phyloP scores from a whole-genome alignment of 2,113 vertebrate species.

The Lophius piscatorius region DNA sequence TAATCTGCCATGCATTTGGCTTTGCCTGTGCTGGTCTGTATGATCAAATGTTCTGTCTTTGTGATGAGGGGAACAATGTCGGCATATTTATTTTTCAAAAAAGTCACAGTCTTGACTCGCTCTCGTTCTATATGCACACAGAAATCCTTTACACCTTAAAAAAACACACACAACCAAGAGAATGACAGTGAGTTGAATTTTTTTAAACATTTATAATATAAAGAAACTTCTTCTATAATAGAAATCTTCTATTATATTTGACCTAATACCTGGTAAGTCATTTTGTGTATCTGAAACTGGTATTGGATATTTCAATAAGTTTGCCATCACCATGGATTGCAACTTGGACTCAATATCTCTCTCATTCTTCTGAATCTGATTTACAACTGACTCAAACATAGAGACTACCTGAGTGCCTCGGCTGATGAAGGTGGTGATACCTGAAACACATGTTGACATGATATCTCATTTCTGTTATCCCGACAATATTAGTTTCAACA shows the following conservation, averaged over 20 bases:
- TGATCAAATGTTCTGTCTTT: constrained; percentile 85
- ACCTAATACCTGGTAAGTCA: constrained; percentile 87
- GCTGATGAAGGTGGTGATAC: constrained; percentile 84
- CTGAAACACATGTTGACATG: constrained; percentile 66
- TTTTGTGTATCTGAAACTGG: constrained; percentile 63
- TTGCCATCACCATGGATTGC: constrained; percentile 79
- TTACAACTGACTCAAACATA: constrained; percentile 88
- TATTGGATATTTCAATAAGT: constrained; percentile 86
- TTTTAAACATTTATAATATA: too few species aligned
- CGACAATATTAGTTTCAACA: not conserved
- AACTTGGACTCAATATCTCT: constrained; percentile 84
- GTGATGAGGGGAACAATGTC: constrained; percentile 85
- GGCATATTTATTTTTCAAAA: constrained; percentile 83
- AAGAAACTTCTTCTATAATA: too few species aligned
- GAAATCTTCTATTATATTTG: constrained; percentile 2
- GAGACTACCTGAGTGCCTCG: constrained; percentile 78
- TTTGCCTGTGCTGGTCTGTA: constrained; percentile 86
- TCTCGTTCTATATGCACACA: constrained; percentile 86
- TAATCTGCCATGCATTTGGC: constrained; percentile 83
- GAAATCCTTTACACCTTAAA: constrained; percentile 88
- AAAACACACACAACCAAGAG: not conserved
- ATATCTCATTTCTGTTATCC: not conserved
- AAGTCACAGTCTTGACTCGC: constrained; percentile 78
- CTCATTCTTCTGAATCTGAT: constrained; percentile 85
- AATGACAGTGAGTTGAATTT: not conserved